Percentiles rank a stretch among this genome's conserved stretches.
phyloP scores from a whole-genome alignment of 2,888 invertebrate genomes.

The Lithophane ornitopus region DNA sequence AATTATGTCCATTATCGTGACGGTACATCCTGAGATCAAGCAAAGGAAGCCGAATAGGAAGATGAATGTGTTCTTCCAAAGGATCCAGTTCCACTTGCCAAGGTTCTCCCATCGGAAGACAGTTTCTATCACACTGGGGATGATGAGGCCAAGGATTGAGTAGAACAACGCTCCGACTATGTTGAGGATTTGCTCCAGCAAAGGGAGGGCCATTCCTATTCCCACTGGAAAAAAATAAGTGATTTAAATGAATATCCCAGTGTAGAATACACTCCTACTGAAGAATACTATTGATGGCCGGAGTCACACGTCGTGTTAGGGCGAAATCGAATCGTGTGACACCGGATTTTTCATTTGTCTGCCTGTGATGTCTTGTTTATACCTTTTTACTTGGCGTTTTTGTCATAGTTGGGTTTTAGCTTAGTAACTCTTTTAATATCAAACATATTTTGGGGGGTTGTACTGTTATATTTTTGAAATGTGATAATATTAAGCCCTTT shows the following conservation, averaged over 20 bases:
- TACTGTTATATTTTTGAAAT: too few relatives aligned
- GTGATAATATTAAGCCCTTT: too few relatives aligned
- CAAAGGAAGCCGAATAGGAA: slow-evolving; percentile 91
- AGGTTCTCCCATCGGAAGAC: slow-evolving; percentile 93
- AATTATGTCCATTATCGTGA: slow-evolving; percentile 84
- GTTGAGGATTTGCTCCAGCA: slow-evolving; percentile 88
- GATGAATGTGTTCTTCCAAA: slow-evolving; percentile 92
- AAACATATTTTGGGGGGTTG: too few relatives aligned
- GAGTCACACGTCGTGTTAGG: too few relatives aligned
- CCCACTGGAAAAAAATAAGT: slow-evolving; percentile 77
- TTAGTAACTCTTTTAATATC: too few relatives aligned
- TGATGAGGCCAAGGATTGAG: slow-evolving; percentile 93
- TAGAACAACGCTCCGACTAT: slow-evolving; percentile 91
- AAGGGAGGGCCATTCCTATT: slow-evolving; percentile 86
- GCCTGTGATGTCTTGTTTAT: too few relatives aligned
- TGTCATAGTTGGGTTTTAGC: too few relatives aligned
- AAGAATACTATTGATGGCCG: not conserved
- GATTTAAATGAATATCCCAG: not conserved
- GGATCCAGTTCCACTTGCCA: slow-evolving; percentile 92
- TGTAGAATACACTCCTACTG: not conserved
- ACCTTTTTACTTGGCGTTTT: too few relatives aligned
- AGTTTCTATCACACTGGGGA: slow-evolving; percentile 94
- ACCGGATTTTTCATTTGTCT: too few relatives aligned
- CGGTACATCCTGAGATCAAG: slow-evolving; percentile 91
- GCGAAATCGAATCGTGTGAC: too few relatives aligned